Percentiles rank a stretch among this genome's conserved stretches.
Evolutionary conservation across 1,140 invertebrate genomes (phyloP).

Genomic region (Hirudo medicinalis): DNA sequence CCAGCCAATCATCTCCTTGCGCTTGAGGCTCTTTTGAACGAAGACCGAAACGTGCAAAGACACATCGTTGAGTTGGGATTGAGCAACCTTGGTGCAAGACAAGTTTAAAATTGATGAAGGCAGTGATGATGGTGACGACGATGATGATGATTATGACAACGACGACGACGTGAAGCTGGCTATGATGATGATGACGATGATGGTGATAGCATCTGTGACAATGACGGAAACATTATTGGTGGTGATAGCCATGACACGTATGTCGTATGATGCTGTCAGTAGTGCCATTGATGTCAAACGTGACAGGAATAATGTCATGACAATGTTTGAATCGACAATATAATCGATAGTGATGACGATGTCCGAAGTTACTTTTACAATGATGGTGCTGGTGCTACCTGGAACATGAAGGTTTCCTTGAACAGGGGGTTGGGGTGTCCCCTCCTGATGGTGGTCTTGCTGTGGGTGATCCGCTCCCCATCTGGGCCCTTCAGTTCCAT

Average conservation of each 20-base stretch:
- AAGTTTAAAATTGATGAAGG: background rate
- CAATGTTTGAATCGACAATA: background rate
- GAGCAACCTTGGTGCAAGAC: slow-evolving; percentile 50
- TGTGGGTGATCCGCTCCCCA: slow-evolving; percentile 76
- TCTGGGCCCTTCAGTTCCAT: slow-evolving; percentile 74
- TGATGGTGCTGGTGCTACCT: slow-evolving; percentile 48
- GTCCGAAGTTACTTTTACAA: background rate
- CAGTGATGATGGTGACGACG: background rate
- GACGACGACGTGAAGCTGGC: no score
- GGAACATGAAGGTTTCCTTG: slow-evolving; percentile 90
- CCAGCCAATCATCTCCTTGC: slow-evolving; percentile 92
- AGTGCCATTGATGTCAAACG: no score
- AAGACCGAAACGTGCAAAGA: slow-evolving; percentile 85
- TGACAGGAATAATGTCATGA: no score
- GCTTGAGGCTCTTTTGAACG: slow-evolving; percentile 76
- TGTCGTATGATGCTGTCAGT: no score
- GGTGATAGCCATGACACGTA: no score
- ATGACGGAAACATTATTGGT: no score
- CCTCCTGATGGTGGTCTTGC: slow-evolving; percentile 73
- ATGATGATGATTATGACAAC: background rate
- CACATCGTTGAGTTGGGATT: slow-evolving; percentile 88
- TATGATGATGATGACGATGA: background rate
- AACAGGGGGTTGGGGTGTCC: slow-evolving; percentile 87
- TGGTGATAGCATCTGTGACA: no score
- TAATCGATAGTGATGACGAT: background rate